Evolutionary conservation across 1,140 invertebrate genomes (phyloP), one percentile per base, ranked within the genome.

Genomic region (Drosophila trapezifrons): DNA sequence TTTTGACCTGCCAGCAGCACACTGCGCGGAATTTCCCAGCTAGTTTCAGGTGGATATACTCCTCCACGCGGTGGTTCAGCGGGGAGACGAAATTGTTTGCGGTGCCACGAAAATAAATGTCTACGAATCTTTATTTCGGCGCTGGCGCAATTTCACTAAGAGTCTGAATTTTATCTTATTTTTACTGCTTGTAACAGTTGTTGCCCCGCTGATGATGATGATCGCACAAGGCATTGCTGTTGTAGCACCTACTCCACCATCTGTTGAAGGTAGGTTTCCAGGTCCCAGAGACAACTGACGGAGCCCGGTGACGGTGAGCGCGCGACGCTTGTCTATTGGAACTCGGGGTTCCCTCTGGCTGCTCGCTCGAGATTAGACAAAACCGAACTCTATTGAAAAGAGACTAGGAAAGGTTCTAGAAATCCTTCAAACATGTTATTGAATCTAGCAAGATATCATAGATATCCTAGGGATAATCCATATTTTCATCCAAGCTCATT

Each of bases 151-250:
- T 89, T 89, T 80, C 49, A 56, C 67, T 58, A 37, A 72, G 60
- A 62, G 65, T 78, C 69, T 78, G 65, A 74, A 85, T 81, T 81
- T 75, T 85, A 89, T 84, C 77, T 83, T 78, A 83, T 84, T 89
- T 86, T 86, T 77, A 80, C 66, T 79, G 72, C 72, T 76, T 66
- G 80, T 86, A 86, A 86, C 83, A 86, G 84, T 86, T 86, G 83
- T 83, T 83, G 63, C 49, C 74, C 74, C 43, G 67, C 63, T 70
- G 66, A 29, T 66, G 45, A 45, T 70, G 47, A 29, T 49, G 27
- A 27, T 49, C 47, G 46, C 46, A 47, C 46, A 47, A 46, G 15
- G 38, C 22, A 35, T 25, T 59, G 65, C 58, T 38, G 69, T 43
- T 56, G 60, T 72, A 69, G 72, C 67, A 56, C 57, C 81, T 75